phyloP scores from a whole-genome alignment of 2,113 vertebrate genomes.

The Nyctereutes procyonoides region DNA sequence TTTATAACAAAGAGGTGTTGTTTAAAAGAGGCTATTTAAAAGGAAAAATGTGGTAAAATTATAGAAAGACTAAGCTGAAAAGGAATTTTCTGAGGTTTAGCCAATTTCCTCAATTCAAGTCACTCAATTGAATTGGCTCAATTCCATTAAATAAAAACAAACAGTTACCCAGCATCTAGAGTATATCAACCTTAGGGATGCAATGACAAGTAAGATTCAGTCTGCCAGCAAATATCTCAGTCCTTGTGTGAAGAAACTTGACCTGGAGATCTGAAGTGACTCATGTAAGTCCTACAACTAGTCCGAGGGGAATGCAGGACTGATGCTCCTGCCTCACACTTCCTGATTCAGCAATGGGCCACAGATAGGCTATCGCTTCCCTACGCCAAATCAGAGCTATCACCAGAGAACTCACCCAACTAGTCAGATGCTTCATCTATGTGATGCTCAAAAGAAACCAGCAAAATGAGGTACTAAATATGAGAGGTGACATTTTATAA shows the following conservation, averaged over 20 bases:
- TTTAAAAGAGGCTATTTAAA: neutral
- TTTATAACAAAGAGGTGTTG: neutral
- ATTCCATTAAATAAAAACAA: slow-evolving; percentile 4
- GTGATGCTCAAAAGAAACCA: neutral
- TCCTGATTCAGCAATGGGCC: neutral
- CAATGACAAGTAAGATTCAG: neutral
- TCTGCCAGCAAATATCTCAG: neutral
- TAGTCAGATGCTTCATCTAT: neutral
- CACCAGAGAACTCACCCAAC: neutral
- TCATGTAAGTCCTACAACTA: neutral
- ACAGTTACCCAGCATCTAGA: neutral
- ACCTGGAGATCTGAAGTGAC: neutral
- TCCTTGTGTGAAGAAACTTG: neutral
- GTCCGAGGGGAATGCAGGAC: neutral
- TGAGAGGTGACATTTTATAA: neutral
- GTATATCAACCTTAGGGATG: neutral
- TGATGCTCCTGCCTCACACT: neutral
- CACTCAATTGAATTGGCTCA: neutral
- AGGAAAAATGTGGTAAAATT: neutral
- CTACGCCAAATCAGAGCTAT: neutral
- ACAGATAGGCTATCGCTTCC: neutral
- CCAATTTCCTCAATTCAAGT: slow-evolving; percentile 6
- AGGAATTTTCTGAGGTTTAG: slow-evolving; percentile 25
- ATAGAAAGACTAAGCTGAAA: slow-evolving; percentile 17
- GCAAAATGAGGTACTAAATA: neutral